A percentile compares a stretch with the other conserved stretches of the same genome.
phyloP scores from a whole-genome alignment of 2,113 vertebrate genomes.

The Taxidea taxus region DNA sequence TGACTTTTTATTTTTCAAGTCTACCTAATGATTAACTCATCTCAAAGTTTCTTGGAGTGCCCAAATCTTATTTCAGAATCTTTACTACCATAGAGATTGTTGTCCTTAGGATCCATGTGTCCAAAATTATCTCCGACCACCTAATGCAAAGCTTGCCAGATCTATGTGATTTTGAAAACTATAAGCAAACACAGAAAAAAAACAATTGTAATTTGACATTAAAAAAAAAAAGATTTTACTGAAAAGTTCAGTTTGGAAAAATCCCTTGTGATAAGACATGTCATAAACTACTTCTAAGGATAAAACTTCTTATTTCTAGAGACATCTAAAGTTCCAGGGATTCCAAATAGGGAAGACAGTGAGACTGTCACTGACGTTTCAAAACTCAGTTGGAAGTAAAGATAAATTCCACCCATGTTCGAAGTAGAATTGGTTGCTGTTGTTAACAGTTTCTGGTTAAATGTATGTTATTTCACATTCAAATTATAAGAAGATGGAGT shows the following conservation, averaged over 20 bases:
- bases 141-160: background rate
- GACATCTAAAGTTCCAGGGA: background rate
- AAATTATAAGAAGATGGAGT: background rate
- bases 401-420: background rate
- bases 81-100: background rate
- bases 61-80: slow-evolving; percentile 41
- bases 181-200: background rate
- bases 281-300: background rate
- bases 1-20: slow-evolving; percentile 24
- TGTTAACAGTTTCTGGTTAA: slow-evolving; percentile 2
- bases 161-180: slow-evolving; percentile 12
- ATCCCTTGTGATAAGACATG: background rate
- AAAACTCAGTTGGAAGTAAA: background rate
- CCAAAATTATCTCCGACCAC: slow-evolving; percentile 27
- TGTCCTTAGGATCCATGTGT: background rate
- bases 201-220: background rate
- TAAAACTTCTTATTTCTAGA: slow-evolving; percentile 7
- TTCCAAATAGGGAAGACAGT: background rate
- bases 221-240: slow-evolving; percentile 36
- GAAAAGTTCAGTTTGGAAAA: background rate
- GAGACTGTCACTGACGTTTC: background rate
- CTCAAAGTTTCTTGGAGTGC: background rate
- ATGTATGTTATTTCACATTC: background rate
- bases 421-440: background rate
- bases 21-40: background rate